These are phyloP conservation scores for Agrilus biguttatus DNA, from an alignment of 2,888 invertebrate genomes.

Conservation along the genomic window DNA sequence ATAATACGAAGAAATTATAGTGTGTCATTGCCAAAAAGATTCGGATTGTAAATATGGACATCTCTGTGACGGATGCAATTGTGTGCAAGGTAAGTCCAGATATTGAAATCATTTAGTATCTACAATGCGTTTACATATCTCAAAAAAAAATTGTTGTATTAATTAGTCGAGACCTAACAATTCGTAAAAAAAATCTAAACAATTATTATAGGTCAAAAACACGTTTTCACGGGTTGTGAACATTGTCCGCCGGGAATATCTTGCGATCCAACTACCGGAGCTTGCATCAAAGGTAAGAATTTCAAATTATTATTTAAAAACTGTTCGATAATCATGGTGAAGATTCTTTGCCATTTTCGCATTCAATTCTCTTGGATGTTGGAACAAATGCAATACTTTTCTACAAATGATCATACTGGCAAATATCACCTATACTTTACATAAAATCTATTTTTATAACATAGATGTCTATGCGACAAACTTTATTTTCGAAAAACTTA, in stretches of 20 bases:
- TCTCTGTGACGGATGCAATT: conserved; percentile 58
- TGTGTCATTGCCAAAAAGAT: conserved; percentile 56
- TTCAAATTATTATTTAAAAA: background rate
- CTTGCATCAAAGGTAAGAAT: conserved; percentile 68
- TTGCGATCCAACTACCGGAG: conserved; percentile 67
- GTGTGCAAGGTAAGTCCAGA: conserved; percentile 25
- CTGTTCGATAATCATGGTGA: no score
- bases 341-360: no score
- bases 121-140: no score
- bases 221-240: conserved; percentile 41
- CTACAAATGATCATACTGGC: no score
- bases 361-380: no score
- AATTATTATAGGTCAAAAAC: conserved; percentile 7
- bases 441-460: no score
- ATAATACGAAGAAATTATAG: conserved; percentile 26
- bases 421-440: no score
- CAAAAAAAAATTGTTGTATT: background rate
- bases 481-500: no score
- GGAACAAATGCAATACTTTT: no score
- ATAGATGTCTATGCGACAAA: no score
- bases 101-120: no score
- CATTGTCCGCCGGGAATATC: conserved; percentile 66
- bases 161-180: background rate
- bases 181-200: conserved; percentile 8
- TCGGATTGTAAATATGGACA: conserved; percentile 44